Percentiles rank a stretch among this genome's conserved stretches.
These are phyloP conservation scores for Rhinogobius similis DNA, from an alignment of 2,113 vertebrate genomes.

Conservation along the genomic window DNA sequence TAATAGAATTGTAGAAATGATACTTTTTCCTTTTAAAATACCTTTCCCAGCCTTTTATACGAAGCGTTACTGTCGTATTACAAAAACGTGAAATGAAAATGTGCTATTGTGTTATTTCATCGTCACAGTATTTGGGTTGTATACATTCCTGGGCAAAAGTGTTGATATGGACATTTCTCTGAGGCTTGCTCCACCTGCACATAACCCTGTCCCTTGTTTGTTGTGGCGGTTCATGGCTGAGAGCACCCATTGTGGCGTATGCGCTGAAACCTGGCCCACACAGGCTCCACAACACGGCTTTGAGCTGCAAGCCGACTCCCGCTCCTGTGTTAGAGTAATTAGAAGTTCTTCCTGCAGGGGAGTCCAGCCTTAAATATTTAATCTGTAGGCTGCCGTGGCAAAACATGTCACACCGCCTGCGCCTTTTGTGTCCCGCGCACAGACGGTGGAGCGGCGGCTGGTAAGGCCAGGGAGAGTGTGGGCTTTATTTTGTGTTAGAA, in stretches of 20 bases:
- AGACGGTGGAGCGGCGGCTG: conserved; percentile 42
- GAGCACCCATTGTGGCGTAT: conserved; percentile 18
- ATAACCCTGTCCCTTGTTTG: conserved; percentile 1
- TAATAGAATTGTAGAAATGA: no score
- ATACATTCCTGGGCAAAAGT: no score
- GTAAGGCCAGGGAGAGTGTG: conserved; percentile 28
- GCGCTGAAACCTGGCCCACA: conserved; percentile 35
- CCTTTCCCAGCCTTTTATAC: no score
- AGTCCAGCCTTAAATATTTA: conserved; percentile 67
- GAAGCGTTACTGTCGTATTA: no score
- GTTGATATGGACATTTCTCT: no score
- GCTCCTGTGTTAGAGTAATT: conserved; percentile 63
- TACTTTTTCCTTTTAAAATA: no score
- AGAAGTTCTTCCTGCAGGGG: conserved; percentile 64
- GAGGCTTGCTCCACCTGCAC: background rate
- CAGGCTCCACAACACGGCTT: conserved; percentile 25
- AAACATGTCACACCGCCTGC: conserved; percentile 66
- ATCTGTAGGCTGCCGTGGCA: conserved; percentile 60
- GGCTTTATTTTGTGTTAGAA: conserved; percentile 14
- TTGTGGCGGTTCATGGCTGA: background rate
- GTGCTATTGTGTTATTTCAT: no score
- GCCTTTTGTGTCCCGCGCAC: conserved; percentile 52
- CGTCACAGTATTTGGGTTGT: no score
- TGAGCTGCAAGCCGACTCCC: conserved; percentile 62
- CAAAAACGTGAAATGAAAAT: no score